Conservation (phyloP, 1,140 invertebrate species). For the Palaemon carinicauda region DNA sequence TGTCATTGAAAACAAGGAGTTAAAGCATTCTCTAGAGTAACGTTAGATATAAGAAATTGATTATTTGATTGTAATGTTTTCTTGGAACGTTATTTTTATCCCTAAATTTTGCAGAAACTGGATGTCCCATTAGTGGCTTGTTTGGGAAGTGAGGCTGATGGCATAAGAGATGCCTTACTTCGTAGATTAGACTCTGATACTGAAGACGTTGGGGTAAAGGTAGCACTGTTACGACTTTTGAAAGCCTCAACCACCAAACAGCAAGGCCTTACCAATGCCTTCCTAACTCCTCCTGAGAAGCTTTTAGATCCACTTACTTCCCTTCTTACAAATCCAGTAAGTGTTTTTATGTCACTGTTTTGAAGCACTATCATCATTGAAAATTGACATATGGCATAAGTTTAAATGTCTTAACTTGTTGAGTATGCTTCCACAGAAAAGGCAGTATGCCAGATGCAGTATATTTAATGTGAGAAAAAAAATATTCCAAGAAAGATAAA, state of each 20-base stretch:
- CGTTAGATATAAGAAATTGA: too few relatives aligned
- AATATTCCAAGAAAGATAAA: too few relatives aligned
- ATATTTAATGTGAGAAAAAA: too few relatives aligned
- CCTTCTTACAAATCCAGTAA: conserved; percentile 8
- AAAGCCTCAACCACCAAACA: conserved; percentile 35
- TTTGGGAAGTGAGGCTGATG: conserved; percentile 55
- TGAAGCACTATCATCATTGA: too few relatives aligned
- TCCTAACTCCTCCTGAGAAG: conserved; percentile 45
- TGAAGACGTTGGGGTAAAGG: conserved; percentile 66
- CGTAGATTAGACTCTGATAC: conserved; percentile 47
- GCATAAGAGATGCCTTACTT: conserved; percentile 51
- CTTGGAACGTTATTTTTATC: not conserved
- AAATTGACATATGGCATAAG: too few relatives aligned
- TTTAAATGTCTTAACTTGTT: too few relatives aligned
- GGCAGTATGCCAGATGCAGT: too few relatives aligned
- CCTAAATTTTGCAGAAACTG: conserved; percentile 41
- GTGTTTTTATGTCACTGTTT: not conserved
- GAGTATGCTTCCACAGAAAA: too few relatives aligned
- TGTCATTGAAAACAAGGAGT: too few relatives aligned
- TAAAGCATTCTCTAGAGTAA: too few relatives aligned
- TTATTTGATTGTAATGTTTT: too few relatives aligned
- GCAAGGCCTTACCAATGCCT: conserved; percentile 49
- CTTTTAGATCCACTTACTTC: conserved; percentile 31
- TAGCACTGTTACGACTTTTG: conserved; percentile 60
- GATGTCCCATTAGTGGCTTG: conserved; percentile 58